Percentiles rank a stretch among this genome's conserved stretches.
Evolutionary conservation across 1,140 invertebrate genomes (phyloP).

Genomic region (Hermatobates lingyangjiaoensis): DNA sequence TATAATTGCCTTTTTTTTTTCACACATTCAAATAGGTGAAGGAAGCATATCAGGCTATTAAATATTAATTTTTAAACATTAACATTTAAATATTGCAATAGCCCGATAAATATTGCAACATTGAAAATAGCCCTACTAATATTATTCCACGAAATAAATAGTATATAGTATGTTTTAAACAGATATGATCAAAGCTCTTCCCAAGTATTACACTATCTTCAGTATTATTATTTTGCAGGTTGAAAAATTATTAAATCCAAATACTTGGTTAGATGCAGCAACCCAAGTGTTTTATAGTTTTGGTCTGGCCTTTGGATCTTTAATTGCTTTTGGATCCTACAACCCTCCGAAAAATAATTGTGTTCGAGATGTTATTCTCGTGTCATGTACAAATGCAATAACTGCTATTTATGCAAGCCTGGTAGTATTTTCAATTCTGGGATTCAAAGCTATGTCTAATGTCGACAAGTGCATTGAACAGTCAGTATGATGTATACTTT

Average conservation of each 20-base stretch:
- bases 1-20: too few species aligned
- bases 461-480: constrained; percentile 53
- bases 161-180: too few species aligned
- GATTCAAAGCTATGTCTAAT: constrained; percentile 67
- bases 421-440: constrained; percentile 73
- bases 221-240: too few species aligned
- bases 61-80: too few species aligned
- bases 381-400: constrained; percentile 74
- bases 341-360: constrained; percentile 81
- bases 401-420: constrained; percentile 88
- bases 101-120: too few species aligned
- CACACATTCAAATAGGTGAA: too few species aligned
- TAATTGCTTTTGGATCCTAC: constrained; percentile 81
- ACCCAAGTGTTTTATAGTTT: constrained; percentile 93
- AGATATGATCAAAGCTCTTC: too few species aligned
- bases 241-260: constrained; percentile 56
- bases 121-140: too few species aligned
- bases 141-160: too few species aligned
- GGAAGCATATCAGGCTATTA: too few species aligned
- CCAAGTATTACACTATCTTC: too few species aligned
- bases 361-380: constrained; percentile 69
- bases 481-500: constrained; percentile 32
- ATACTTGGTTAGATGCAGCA: constrained; percentile 82
- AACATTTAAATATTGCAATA: too few species aligned
- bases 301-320: constrained; percentile 76